A percentile compares a stretch with the other conserved stretches of the same genome.
These are phyloP conservation scores for Zootermopsis nevadensis DNA, from an alignment of 2,888 invertebrate species.

Conservation along the genomic window DNA sequence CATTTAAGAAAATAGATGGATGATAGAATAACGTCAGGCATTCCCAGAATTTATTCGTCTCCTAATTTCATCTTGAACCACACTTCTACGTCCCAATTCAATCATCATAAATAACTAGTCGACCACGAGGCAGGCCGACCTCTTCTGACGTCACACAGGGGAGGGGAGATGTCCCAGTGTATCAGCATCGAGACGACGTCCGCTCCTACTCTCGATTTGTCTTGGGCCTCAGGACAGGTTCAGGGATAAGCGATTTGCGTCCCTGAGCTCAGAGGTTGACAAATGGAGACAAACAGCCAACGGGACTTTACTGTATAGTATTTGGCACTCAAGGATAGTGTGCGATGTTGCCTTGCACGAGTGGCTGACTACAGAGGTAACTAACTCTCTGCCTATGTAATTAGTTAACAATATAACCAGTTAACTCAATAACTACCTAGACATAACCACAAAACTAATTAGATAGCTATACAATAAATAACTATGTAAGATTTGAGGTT, in stretches of 20 bases:
- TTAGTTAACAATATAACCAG: no score
- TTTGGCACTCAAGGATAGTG: neutral
- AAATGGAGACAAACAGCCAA: conserved; percentile 48
- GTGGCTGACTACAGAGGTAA: no score
- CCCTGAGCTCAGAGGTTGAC: conserved; percentile 41
- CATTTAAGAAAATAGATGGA: no score
- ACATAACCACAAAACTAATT: no score
- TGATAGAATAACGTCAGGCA: no score
- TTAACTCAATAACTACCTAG: no score
- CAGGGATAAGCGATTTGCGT: conserved; percentile 13
- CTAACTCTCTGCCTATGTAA: no score
- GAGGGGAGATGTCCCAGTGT: neutral
- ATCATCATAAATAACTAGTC: neutral
- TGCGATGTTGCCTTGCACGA: no score
- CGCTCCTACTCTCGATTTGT: neutral
- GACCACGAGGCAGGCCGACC: neutral
- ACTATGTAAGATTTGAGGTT: no score
- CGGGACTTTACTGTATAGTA: conserved; percentile 11
- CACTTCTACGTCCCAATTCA: neutral
- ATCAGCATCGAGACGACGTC: neutral
- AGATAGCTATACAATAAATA: no score
- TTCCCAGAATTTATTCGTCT: no score
- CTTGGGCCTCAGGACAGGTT: conserved; percentile 3
- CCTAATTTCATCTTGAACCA: no score
- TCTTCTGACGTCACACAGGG: neutral